These are phyloP conservation scores for Bursaphelenchus okinawaensis DNA, from an alignment of 2,888 invertebrate genomes.

Conservation along the genomic window DNA sequence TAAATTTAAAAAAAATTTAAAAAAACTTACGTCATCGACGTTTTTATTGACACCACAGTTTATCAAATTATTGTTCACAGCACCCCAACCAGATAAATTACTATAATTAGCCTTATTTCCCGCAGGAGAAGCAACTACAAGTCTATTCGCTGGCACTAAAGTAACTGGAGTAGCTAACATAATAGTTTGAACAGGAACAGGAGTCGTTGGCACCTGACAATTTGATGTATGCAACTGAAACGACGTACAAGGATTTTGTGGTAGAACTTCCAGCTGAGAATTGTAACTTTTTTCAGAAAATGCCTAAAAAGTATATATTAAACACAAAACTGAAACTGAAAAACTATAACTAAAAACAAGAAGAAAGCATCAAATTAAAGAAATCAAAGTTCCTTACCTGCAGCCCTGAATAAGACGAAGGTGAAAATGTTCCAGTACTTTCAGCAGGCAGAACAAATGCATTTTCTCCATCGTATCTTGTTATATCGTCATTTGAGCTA, in stretches of 20 bases:
- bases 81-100: no score
- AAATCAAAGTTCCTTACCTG: no score
- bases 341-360: no score
- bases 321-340: no score
- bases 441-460: neutral
- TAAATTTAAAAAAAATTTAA: no score
- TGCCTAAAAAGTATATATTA: neutral
- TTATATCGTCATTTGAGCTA: constrained; percentile 10
- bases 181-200: neutral
- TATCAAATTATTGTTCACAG: neutral
- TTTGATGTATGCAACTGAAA: no score
- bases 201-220: neutral
- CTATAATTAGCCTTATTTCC: no score
- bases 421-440: neutral
- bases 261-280: neutral
- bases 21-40: neutral
- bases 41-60: neutral
- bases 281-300: neutral
- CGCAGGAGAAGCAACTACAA: neutral
- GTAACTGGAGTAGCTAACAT: neutral
- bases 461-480: neutral
- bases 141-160: neutral
- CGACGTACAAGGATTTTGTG: no score
- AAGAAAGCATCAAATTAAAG: no score
- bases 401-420: neutral